A percentile compares a stretch with the other conserved stretches of the same genome.
Evolutionary conservation across 2,113 vertebrate genomes (phyloP).

Genomic region (Galbula dea): DNA sequence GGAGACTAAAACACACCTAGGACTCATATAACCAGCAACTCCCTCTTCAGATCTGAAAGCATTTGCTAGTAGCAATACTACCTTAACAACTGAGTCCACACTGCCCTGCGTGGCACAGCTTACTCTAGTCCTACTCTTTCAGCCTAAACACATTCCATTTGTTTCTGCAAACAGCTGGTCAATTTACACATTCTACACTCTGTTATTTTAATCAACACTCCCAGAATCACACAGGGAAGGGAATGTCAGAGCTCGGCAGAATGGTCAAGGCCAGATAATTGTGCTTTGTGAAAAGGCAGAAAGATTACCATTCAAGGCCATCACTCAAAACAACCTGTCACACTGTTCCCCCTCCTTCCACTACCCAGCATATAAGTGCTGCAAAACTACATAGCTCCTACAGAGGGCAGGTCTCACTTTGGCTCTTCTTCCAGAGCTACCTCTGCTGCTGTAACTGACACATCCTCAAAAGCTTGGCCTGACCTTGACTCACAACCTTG

Average conservation of each 20-base stretch:
- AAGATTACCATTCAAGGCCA: background rate
- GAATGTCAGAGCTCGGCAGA: background rate
- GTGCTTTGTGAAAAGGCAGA: background rate
- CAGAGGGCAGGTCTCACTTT: background rate
- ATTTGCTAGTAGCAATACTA: background rate
- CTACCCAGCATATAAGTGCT: background rate
- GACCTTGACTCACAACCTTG: constrained; percentile 26
- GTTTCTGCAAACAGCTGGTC: background rate
- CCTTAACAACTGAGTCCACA: background rate
- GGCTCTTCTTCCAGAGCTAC: background rate
- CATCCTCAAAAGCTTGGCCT: background rate
- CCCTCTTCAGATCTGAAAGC: background rate
- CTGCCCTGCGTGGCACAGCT: background rate
- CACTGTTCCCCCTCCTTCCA: background rate
- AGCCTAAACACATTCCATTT: background rate
- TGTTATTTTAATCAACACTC: background rate
- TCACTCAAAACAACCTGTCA: background rate
- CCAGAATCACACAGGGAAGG: background rate
- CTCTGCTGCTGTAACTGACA: background rate
- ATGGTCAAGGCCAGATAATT: background rate
- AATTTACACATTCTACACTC: fast-evolving
- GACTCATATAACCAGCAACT: background rate
- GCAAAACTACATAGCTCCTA: background rate
- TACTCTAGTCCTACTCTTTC: background rate
- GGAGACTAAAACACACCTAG: background rate